phyloP scores from a whole-genome alignment of 2,888 invertebrate species.

The Cantharis flavilabris region DNA sequence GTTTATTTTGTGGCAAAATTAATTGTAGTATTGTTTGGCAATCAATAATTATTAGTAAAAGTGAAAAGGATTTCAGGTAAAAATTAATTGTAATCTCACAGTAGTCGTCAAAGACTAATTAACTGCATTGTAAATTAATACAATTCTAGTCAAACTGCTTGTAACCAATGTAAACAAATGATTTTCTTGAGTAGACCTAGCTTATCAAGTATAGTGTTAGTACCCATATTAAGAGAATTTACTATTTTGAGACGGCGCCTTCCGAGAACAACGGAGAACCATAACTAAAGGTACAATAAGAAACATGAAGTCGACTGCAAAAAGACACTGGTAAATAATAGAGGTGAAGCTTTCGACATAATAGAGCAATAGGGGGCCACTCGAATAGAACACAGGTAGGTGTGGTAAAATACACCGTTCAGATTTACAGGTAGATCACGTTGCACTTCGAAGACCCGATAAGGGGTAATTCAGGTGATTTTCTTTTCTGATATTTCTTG shows the following conservation, averaged over 20 bases:
- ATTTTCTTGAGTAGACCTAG: neutral
- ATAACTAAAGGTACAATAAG: slow-evolving; percentile 43
- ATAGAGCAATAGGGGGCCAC: slow-evolving; percentile 46
- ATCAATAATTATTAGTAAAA: neutral
- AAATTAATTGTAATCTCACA: neutral
- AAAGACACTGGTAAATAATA: slow-evolving; percentile 47
- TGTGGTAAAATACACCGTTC: slow-evolving; percentile 14
- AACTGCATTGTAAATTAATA: neutral
- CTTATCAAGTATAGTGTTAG: neutral
- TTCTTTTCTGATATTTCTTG: neutral
- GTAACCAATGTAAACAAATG: neutral
- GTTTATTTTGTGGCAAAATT: neutral
- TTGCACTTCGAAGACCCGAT: neutral
- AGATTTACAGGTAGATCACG: neutral
- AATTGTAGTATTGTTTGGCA: neutral
- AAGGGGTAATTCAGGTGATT: neutral
- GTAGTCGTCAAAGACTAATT: neutral
- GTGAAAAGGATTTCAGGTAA: neutral
- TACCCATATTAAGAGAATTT: slow-evolving; percentile 3
- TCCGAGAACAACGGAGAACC: slow-evolving; percentile 42
- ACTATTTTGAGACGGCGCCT: slow-evolving; percentile 40
- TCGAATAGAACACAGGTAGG: slow-evolving; percentile 37
- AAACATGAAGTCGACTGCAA: slow-evolving; percentile 44
- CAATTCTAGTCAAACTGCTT: neutral
- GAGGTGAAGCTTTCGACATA: slow-evolving; percentile 37